A percentile compares a stretch with the other conserved stretches of the same genome.
Evolutionary conservation across 2,888 invertebrate genomes (phyloP).

Genomic region (Galerucella pusilla): DNA sequence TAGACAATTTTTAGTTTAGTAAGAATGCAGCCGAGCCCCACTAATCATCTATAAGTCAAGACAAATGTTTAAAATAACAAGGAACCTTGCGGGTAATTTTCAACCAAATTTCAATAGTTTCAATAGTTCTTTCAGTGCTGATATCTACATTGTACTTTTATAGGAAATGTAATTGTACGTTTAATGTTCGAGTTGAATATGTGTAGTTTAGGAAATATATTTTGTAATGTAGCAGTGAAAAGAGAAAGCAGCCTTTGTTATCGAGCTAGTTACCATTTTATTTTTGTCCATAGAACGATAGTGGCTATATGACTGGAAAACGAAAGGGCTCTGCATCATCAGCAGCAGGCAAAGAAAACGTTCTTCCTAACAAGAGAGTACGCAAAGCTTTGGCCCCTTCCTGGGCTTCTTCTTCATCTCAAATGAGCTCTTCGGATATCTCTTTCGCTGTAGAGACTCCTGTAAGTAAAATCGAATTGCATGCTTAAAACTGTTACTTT

Average conservation of each 20-base stretch:
- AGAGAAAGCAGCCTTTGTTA: slow-evolving; percentile 15
- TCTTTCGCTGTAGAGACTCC: slow-evolving; percentile 83
- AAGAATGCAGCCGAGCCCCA: no score
- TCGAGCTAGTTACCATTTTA: slow-evolving; percentile 35
- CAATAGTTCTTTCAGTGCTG: no score
- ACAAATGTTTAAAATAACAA: no score
- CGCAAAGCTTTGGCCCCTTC: slow-evolving; percentile 83
- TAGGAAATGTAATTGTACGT: no score
- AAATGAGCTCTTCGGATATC: slow-evolving; percentile 68
- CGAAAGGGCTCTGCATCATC: slow-evolving; percentile 61
- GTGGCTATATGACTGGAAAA: slow-evolving; percentile 68
- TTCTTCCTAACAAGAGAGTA: slow-evolving; percentile 77
- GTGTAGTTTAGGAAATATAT: background rate
- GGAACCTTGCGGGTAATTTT: no score
- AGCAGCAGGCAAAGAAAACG: slow-evolving; percentile 74
- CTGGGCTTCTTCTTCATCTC: slow-evolving; percentile 70
- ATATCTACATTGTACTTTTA: no score
- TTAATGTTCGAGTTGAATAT: background rate
- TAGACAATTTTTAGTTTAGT: no score
- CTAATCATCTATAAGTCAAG: no score
- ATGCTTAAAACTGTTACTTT: slow-evolving; percentile 23
- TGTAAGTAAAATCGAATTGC: slow-evolving; percentile 65
- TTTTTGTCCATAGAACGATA: slow-evolving; percentile 67
- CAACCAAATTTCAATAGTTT: no score
- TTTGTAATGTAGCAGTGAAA: slow-evolving; percentile 13